Evolutionary conservation across 1,140 invertebrate genomes (phyloP), one percentile per base, ranked within the genome.

Genomic region (Drosophila dunni): DNA sequence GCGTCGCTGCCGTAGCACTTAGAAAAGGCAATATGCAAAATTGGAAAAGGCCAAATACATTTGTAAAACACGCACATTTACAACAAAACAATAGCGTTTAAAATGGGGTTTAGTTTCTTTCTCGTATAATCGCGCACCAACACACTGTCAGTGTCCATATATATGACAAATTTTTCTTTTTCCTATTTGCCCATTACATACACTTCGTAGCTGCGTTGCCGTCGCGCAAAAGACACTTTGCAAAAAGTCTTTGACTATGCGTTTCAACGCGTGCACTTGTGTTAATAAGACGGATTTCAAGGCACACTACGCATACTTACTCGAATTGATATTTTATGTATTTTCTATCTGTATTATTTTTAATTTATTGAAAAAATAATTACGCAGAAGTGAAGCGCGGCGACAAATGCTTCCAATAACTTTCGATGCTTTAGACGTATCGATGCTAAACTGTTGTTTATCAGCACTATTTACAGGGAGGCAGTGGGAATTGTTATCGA

Each of bases 1-100:
- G 67, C 58, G 53, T 48, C 61, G 54, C 67, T 65, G 73, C 44
- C 9, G 40, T 61, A 61, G 68, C 20, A 48, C 20, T 45, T 58
- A 33, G 42, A 58, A 78, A 81, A 73, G 73, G 33, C 70, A 81
- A 67, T 84, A 84, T 85, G 81, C 81, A 68, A 86, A 85, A 81
- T 81, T 58, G 54, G 53, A 69, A 81, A 81, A 64, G 63, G 57
- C 63, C 61, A 66, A 66, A 77, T 63, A 56, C 46, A 50, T 66
- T 75, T 63, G 17, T 51, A 53, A 48, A 58, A 61, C 58, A 62
- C 71, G 48, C 63, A 84, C 61, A 42, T 58, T 70, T 60, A 29
- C 45, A 17, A 63, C 38, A 46, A 70, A 70, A 66, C 53, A 64
- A 70, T 56, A 42, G 38, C 45, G 51, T 66, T 80, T 20, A 29